phyloP scores from a whole-genome alignment of 2,113 vertebrate species.

The Haemorhous mexicanus region DNA sequence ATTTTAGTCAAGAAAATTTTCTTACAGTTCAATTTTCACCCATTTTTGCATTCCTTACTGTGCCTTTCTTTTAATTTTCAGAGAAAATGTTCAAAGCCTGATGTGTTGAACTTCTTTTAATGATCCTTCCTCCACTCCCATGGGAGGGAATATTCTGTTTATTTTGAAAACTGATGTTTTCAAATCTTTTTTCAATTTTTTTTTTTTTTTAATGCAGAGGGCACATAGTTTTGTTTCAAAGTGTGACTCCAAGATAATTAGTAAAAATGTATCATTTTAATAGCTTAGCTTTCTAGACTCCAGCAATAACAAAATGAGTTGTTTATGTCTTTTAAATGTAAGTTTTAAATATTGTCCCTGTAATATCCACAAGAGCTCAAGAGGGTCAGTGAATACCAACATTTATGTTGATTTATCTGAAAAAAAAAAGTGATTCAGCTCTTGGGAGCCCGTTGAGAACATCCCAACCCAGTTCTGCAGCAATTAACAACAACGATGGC shows the following conservation, averaged over 20 bases:
- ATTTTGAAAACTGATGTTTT: not conserved
- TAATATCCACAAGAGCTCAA: not conserved
- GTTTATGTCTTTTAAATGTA: not conserved
- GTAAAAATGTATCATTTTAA: not conserved
- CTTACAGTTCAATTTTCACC: accelerated
- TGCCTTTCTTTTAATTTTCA: not conserved
- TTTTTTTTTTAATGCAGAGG: not conserved
- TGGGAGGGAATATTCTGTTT: not conserved
- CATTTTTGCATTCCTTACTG: not conserved
- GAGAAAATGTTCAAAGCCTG: not conserved
- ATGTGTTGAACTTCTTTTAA: not conserved
- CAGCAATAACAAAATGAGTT: not conserved
- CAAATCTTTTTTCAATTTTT: not conserved
- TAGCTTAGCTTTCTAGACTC: not conserved
- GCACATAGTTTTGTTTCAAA: not conserved
- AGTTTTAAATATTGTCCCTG: not conserved
- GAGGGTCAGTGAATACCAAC: not conserved
- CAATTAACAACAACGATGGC: accelerated
- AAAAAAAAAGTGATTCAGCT: not conserved
- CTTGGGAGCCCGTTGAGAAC: not conserved
- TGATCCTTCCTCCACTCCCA: not conserved
- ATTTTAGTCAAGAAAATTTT: not conserved
- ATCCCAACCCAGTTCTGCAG: not conserved
- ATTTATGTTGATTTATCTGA: not conserved
- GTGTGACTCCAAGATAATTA: not conserved